Conservation (phyloP, 35 echinoderm and acorn worm genomes). For the Ptychodera flava region DNA sequence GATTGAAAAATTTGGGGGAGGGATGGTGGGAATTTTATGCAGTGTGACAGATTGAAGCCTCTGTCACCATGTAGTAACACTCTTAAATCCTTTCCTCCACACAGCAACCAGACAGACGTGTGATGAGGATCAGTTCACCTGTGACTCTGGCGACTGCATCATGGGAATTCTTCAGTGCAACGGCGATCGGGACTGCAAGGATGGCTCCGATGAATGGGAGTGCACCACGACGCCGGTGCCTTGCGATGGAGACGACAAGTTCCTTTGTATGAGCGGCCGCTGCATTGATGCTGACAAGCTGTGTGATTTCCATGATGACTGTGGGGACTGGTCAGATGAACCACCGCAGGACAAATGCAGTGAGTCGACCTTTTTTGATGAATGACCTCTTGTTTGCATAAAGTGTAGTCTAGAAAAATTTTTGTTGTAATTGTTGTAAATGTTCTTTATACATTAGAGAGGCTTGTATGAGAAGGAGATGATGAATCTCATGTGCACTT, state of each 20-base stretch:
- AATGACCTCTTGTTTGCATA: too few relatives aligned
- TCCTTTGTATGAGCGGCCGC: conserved; percentile 15
- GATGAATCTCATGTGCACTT: too few relatives aligned
- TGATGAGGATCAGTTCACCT: conserved; percentile 26
- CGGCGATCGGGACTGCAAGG: conserved; percentile 10
- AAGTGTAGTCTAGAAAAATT: too few relatives aligned
- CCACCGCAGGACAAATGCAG: background rate
- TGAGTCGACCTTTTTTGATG: too few relatives aligned
- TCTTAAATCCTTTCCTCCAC: background rate
- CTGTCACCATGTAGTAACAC: too few relatives aligned
- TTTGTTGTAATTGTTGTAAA: too few relatives aligned
- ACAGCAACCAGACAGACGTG: background rate
- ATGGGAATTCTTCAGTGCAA: conserved; percentile 4
- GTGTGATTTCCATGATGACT: conserved; percentile 36
- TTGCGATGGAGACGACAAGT: conserved; percentile 26
- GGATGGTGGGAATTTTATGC: too few relatives aligned
- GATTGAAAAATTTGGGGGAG: too few relatives aligned
- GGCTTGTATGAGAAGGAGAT: too few relatives aligned
- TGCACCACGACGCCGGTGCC: conserved; percentile 17
- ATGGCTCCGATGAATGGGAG: conserved; percentile 27
- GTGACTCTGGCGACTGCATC: conserved; percentile 19
- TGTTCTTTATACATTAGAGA: too few relatives aligned
- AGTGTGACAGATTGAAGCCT: too few relatives aligned
- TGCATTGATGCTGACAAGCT: conserved; percentile 35
- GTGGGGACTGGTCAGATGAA: conserved; percentile 49